Conservation (phyloP, 2,888 invertebrate species). For the Carpatolechia fugitivella region DNA sequence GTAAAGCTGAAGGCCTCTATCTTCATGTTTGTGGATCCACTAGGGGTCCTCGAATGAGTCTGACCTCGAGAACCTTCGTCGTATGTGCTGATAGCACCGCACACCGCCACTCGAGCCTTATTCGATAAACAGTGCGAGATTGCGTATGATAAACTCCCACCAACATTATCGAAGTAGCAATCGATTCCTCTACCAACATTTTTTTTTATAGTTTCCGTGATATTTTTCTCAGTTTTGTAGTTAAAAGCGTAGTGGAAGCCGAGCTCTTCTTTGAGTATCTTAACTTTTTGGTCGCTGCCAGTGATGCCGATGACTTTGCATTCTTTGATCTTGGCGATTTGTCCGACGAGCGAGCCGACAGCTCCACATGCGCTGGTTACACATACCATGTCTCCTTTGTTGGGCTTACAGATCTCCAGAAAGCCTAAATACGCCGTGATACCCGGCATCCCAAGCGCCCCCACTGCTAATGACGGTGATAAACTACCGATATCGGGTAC, state of each 20-base stretch:
- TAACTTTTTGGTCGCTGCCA: slow-evolving; percentile 82
- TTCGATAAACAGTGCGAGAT: slow-evolving; percentile 79
- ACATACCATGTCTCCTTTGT: slow-evolving; percentile 81
- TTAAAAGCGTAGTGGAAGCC: slow-evolving; percentile 83
- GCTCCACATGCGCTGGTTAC: slow-evolving; percentile 85
- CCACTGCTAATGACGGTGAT: slow-evolving; percentile 75
- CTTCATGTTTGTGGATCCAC: neutral
- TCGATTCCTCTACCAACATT: slow-evolving; percentile 82
- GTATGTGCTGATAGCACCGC: slow-evolving; percentile 81
- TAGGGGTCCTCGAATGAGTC: neutral
- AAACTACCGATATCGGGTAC: slow-evolving; percentile 68
- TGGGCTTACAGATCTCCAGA: slow-evolving; percentile 81
- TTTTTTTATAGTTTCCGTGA: slow-evolving; percentile 65
- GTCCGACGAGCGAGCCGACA: slow-evolving; percentile 84
- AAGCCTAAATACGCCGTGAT: slow-evolving; percentile 42
- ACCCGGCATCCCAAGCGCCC: slow-evolving; percentile 82
- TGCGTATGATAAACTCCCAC: slow-evolving; percentile 76
- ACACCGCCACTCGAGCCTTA: slow-evolving; percentile 78
- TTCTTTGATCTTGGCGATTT: slow-evolving; percentile 78
- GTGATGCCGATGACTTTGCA: slow-evolving; percentile 68
- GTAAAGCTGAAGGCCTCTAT: slow-evolving; percentile 42
- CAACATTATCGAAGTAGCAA: slow-evolving; percentile 86
- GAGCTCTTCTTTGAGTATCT: slow-evolving; percentile 78
- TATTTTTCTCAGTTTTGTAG: slow-evolving; percentile 78
- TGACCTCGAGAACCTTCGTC: slow-evolving; percentile 18